These are phyloP conservation scores for Typhlomys cinereus DNA, from an alignment of 2,113 vertebrate species.

Conservation along the genomic window DNA sequence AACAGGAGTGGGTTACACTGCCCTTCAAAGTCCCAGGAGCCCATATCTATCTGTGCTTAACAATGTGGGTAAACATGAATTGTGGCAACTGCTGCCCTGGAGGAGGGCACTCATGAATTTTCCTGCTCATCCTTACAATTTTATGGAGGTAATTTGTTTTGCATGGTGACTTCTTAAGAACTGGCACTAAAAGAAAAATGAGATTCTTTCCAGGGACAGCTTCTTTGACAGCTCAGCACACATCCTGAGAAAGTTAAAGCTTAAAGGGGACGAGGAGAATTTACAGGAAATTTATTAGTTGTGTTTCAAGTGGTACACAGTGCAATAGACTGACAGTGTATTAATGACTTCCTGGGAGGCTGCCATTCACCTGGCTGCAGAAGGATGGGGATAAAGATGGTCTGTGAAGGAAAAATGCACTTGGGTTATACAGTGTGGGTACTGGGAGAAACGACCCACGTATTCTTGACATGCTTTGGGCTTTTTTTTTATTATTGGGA, in stretches of 20 bases:
- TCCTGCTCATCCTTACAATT: slow-evolving; percentile 42
- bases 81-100: neutral
- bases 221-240: slow-evolving; percentile 48
- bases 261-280: slow-evolving; percentile 26
- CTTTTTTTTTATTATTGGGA: slow-evolving; percentile 47
- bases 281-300: slow-evolving; percentile 53
- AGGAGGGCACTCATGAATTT: slow-evolving; percentile 47
- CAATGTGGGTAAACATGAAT: neutral
- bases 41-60: neutral
- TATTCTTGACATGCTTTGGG: slow-evolving; percentile 9
- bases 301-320: slow-evolving; percentile 52
- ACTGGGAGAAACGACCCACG: slow-evolving; percentile 40
- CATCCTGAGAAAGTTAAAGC: slow-evolving; percentile 24
- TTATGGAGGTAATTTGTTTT: slow-evolving; percentile 75
- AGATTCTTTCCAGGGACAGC: slow-evolving; percentile 59
- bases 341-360: slow-evolving; percentile 29
- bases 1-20: fast-evolving
- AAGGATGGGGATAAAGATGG: neutral
- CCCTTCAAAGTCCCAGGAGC: neutral
- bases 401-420: slow-evolving; percentile 27
- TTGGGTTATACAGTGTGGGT: neutral
- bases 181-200: slow-evolving; percentile 65
- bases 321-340: neutral
- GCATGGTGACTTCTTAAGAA: slow-evolving; percentile 72
- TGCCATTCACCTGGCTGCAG: neutral